Evolutionary conservation across 2,113 vertebrate genomes (phyloP).

Genomic region (Stigmatopora argus): DNA sequence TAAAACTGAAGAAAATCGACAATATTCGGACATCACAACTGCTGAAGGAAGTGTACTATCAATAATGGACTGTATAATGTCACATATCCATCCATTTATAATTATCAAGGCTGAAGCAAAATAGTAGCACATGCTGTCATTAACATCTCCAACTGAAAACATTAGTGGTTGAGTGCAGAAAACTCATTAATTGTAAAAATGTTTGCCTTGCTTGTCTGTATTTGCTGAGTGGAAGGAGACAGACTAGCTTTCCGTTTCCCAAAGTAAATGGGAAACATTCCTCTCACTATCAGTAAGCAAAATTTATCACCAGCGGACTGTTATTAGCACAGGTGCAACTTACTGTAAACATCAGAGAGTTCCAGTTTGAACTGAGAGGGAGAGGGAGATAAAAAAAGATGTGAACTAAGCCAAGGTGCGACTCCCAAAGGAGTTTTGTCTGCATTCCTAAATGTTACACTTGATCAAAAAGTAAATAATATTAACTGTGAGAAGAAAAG

Average conservation of each 20-base stretch:
- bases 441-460: slow-evolving; percentile 22
- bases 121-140: background rate
- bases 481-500: background rate
- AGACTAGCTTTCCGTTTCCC: slow-evolving; percentile 49
- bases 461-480: background rate
- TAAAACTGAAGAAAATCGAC: background rate
- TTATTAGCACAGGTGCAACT: slow-evolving; percentile 71
- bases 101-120: background rate
- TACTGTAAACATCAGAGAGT: slow-evolving; percentile 66
- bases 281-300: slow-evolving; percentile 47
- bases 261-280: slow-evolving; percentile 66
- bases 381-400: slow-evolving; percentile 45
- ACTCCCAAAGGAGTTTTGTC: slow-evolving; percentile 50
- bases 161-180: slow-evolving; percentile 30
- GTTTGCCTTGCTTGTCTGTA: slow-evolving; percentile 47
- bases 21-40: background rate
- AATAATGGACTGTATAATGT: background rate
- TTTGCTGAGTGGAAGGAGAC: slow-evolving; percentile 67
- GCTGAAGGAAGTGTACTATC: background rate
- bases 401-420: slow-evolving; percentile 39
- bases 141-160: background rate
- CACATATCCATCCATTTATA: too few relatives aligned
- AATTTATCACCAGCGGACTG: slow-evolving; percentile 67
- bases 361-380: slow-evolving; percentile 45
- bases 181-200: slow-evolving; percentile 54